Evolutionary conservation across 2,113 vertebrate genomes (phyloP), one percentile per base, ranked within the genome.

Genomic region (Callipepla californica): DNA sequence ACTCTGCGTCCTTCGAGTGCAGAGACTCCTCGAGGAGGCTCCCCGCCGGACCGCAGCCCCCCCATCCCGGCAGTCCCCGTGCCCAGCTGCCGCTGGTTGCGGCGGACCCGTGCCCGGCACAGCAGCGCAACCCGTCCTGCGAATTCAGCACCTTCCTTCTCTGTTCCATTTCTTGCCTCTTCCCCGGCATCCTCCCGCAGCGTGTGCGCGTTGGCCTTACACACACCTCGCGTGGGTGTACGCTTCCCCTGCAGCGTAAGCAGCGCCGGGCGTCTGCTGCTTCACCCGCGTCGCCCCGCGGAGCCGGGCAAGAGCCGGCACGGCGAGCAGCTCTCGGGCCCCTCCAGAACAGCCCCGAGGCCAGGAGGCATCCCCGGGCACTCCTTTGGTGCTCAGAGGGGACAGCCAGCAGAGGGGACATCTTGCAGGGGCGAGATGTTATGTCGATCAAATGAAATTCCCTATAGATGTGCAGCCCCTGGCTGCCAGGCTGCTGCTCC

Each of bases 261-360:
- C 80, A 47, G 80, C 8, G 65, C 80, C 68, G 73, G 80, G 94
- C 75, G 88, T 8, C 88, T 93, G 80, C 90, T 93, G 88, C 59
- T 76, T 80, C 72, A 47, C 2, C 73, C 63, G 5, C 82, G 38
- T 67, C 16, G 1, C 89, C 77, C 84, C 2, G 2, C 79, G 58
- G 72, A 3, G 3, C 48, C 48, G 6, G 79, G 67, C 40, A 30
- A 72, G 47, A 1, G 1, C 26, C 47, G 13, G 67, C 80, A 66
- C 3, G 8, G 38, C 36, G 30, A 80, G 42, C 10, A 50, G 25
- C 50, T 44, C 4, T 28, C 86, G 59, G 6, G 55, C n/a, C 17
- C 30, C 55, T 32, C 55, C 22, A 23, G 38, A 38, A 19, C 47
- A 20, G 78, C 80, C 23, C 74, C 23, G 51, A 23, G 63, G 16